Evolutionary conservation across 2,113 vertebrate species (phyloP), one percentile per base, ranked within the genome.

Genomic region (Eclectus roratus): DNA sequence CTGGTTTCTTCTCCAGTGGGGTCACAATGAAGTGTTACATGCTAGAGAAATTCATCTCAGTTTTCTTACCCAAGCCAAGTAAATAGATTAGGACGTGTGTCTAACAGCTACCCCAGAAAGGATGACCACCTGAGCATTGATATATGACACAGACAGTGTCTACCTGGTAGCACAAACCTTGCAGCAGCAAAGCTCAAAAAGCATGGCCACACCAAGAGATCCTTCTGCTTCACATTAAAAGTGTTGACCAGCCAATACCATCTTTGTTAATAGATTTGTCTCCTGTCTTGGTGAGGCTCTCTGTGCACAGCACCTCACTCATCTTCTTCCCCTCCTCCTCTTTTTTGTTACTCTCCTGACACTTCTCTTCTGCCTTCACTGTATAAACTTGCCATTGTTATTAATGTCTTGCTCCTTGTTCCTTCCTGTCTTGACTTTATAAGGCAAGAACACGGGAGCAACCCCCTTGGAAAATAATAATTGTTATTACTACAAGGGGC

Each of bases 381-480:
- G 47, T 83, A 88, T 97, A 97, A 98, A 97, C 85, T 80, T 97
- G 96, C 89, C 97, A 97, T 66, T 52, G 41, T 98, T 96, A 97
- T 97, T 97, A 95, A 97, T 97, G 85, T 16, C 85, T 88, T 71
- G 33, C 43, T 96, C 71, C 60, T 84, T 93, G 58, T 61, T 95
- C 91, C 91, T 95, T 95, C 80, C 89, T 64, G 83, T 12, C 89
- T 87, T 98, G 96, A 97, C 97, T 96, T 97, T 97, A 98, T 98
- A 98, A 95, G 97, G 98, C 52, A 95, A 97, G 88, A 96, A 72
- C 19, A 88, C 87, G 94, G 53, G 50, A 95, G 47, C 64, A 90
- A 46, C 41, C 69, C 77, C 88, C 77, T 84, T 33, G 46, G 88
- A 93, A 92, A 95, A 92, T 95, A 93, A 91, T 56, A 90, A 91